These are phyloP conservation scores for Bradynema listronoti DNA, from an alignment of 1,140 invertebrate genomes.

Conservation along the genomic window DNA sequence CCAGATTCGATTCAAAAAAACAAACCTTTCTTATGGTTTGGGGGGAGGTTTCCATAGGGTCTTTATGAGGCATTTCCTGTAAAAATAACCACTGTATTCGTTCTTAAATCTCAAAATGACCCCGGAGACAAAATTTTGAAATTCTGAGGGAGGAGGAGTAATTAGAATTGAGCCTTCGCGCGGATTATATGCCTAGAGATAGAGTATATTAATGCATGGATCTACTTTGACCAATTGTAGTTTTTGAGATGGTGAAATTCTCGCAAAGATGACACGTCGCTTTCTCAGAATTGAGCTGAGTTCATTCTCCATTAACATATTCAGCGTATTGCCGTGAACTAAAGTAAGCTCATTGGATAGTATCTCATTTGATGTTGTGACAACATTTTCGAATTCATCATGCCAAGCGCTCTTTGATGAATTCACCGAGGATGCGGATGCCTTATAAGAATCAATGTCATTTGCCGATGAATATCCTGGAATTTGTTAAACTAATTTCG, in stretches of 20 bases:
- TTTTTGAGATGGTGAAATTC: slow-evolving; percentile 76
- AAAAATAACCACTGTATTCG: too few species aligned
- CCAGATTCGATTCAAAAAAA: too few species aligned
- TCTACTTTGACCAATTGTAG: slow-evolving; percentile 72
- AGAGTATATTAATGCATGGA: slow-evolving; percentile 69
- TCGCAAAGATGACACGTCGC: slow-evolving; percentile 72
- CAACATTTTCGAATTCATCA: too few species aligned
- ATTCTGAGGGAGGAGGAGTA: too few species aligned
- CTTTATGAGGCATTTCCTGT: too few species aligned
- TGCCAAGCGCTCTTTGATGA: too few species aligned
- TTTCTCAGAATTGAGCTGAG: slow-evolving; percentile 11
- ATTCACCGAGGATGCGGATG: not conserved
- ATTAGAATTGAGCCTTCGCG: too few species aligned
- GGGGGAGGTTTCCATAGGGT: too few species aligned
- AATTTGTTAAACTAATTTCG: not conserved
- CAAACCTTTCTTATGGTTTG: not conserved
- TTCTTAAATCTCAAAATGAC: slow-evolving; percentile 9
- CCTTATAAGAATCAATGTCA: not conserved
- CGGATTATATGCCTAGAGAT: too few species aligned
- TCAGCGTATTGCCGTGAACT: slow-evolving; percentile 24
- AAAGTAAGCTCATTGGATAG: slow-evolving; percentile 7
- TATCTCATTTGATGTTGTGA: too few species aligned
- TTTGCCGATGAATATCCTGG: slow-evolving; percentile 1
- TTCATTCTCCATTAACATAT: slow-evolving; percentile 19
- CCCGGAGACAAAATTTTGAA: too few species aligned